phyloP scores from a whole-genome alignment of 2,888 invertebrate genomes.

The Kuschelorhynchus macadamiae region DNA sequence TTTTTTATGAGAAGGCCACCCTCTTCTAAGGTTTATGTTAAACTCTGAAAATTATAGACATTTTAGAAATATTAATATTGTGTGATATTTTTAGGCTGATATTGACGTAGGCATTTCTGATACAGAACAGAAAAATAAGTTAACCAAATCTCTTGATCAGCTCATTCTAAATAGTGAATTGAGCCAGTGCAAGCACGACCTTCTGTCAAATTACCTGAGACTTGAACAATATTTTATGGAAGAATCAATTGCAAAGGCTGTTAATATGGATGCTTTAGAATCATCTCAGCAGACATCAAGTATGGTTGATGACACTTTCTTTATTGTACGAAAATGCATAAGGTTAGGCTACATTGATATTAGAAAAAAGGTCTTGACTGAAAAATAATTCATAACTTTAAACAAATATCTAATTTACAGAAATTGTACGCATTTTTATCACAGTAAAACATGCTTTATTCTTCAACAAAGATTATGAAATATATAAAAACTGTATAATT shows the following conservation, averaged over 20 bases:
- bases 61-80: no score
- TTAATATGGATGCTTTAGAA: slow-evolving; percentile 83
- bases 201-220: slow-evolving; percentile 89
- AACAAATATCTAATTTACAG: no score
- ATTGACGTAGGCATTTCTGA: slow-evolving; percentile 74
- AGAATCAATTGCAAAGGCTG: slow-evolving; percentile 93
- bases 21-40: no score
- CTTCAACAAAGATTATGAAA: no score
- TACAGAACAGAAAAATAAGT: slow-evolving; percentile 68
- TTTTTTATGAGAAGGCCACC: no score
- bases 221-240: slow-evolving; percentile 96
- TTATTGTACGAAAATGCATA: slow-evolving; percentile 95
- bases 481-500: no score
- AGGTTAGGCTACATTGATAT: no score
- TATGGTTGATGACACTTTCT: slow-evolving; percentile 98
- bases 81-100: slow-evolving; percentile 74
- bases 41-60: no score
- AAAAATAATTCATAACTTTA: no score
- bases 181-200: slow-evolving; percentile 84
- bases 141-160: slow-evolving; percentile 73
- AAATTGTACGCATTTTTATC: no score
- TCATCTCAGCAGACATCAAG: slow-evolving; percentile 86
- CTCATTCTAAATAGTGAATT: slow-evolving; percentile 81
- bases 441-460: no score
- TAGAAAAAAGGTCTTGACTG: no score